Evolutionary conservation across 1,140 invertebrate genomes (phyloP).

Genomic region (Eufriesea mexicana): DNA sequence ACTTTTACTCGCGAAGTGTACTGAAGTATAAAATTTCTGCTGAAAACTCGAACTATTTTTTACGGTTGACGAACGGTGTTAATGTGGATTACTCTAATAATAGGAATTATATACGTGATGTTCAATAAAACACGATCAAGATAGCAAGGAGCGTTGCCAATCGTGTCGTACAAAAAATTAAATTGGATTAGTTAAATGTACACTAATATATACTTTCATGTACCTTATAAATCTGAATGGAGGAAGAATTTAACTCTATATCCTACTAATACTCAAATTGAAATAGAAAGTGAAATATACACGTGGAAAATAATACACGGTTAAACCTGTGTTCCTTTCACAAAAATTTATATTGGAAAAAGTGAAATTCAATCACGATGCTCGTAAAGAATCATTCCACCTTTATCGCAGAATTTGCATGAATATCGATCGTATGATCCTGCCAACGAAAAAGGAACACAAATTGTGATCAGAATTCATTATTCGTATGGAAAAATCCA

Average conservation of each 20-base stretch:
- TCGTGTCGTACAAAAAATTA: no score
- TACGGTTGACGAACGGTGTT: background rate
- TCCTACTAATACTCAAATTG: background rate
- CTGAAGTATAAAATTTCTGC: constrained; percentile 25
- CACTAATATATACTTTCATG: background rate
- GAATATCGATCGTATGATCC: background rate
- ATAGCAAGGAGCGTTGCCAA: background rate
- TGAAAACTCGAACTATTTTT: background rate
- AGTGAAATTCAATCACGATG: background rate
- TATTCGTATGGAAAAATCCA: background rate
- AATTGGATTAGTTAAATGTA: no score
- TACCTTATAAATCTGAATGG: background rate
- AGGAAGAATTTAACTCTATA: background rate
- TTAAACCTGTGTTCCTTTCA: background rate
- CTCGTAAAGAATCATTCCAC: background rate
- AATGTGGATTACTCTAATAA: background rate
- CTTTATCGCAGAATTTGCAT: constrained; percentile 6
- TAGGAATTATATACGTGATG: no score
- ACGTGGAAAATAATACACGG: background rate
- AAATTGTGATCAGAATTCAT: constrained; percentile 3
- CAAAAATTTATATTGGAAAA: constrained; percentile 7
- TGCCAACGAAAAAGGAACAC: background rate
- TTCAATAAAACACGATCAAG: background rate
- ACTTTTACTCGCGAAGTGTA: constrained; percentile 31
- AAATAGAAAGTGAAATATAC: background rate